Evolutionary conservation across 2,797 vertebrate genomes (phyloP).

Genomic region (Lerista edwardsae): DNA sequence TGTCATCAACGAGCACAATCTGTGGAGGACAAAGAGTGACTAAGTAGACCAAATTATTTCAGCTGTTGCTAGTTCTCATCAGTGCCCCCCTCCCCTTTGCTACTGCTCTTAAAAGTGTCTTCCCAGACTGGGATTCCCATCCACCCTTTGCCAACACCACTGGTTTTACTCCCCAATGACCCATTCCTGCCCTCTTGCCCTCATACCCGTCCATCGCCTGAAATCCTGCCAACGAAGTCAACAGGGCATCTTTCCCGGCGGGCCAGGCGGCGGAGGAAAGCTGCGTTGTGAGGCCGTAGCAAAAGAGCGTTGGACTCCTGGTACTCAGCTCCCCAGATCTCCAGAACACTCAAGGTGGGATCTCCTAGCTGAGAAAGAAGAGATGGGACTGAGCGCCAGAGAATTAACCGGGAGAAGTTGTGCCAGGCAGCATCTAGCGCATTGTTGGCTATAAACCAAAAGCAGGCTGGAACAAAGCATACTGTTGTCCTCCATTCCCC

Average conservation of each 20-base stretch:
- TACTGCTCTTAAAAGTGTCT: no score
- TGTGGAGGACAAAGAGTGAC: constrained; percentile 49
- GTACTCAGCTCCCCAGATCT: constrained; percentile 95
- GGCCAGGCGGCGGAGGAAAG: constrained; percentile 83
- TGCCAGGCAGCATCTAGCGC: neutral
- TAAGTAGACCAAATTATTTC: neutral
- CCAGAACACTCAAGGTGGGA: constrained; percentile 89
- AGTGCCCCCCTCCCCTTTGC: neutral
- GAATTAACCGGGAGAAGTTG: neutral
- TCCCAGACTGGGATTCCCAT: no score
- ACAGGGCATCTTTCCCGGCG: constrained; percentile 87
- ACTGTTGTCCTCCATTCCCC: neutral
- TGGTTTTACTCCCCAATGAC: no score
- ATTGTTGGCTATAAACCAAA: neutral
- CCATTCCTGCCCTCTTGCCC: neutral
- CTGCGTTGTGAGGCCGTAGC: constrained; percentile 73
- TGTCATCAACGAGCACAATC: constrained; percentile 90
- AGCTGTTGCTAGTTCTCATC: no score
- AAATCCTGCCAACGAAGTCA: constrained; percentile 89
- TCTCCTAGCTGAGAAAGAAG: constrained; percentile 82
- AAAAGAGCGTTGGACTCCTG: constrained; percentile 94
- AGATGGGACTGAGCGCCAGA: neutral
- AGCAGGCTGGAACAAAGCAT: neutral
- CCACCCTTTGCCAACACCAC: neutral
- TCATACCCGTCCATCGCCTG: constrained; percentile 84